Evolutionary conservation across 2,888 invertebrate species (phyloP).

Genomic region (Chouioia cunea): DNA sequence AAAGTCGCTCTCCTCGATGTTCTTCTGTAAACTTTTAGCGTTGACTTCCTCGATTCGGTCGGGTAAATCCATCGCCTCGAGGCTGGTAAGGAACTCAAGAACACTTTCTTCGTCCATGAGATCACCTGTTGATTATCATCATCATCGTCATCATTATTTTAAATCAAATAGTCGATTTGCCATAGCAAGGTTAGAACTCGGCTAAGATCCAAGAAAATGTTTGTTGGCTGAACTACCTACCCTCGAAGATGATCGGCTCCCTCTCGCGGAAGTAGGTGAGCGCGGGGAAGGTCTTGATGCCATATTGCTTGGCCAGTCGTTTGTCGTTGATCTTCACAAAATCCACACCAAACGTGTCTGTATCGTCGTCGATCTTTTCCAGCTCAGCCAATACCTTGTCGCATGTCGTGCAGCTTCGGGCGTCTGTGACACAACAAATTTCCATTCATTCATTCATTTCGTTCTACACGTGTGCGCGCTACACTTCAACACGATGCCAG

Average conservation of each 20-base stretch:
- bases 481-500: too few species aligned
- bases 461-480: too few species aligned
- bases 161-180: too few species aligned
- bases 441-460: neutral
- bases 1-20: conserved; percentile 91
- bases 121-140: conserved; percentile 75
- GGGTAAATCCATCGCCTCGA: conserved; percentile 94
- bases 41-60: conserved; percentile 97
- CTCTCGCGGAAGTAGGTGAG: conserved; percentile 97
- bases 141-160: conserved; percentile 44
- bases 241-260: conserved; percentile 96
- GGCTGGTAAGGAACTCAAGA: conserved; percentile 91
- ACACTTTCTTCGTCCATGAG: conserved; percentile 95
- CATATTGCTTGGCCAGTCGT: conserved; percentile 95
- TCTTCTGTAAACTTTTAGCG: conserved; percentile 88
- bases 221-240: conserved; percentile 67
- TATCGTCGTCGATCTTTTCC: conserved; percentile 96
- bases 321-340: conserved; percentile 97
- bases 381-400: conserved; percentile 91
- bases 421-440: conserved; percentile 73
- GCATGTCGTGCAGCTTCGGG: conserved; percentile 91
- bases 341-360: conserved; percentile 93
- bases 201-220: too few species aligned
- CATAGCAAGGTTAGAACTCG: too few species aligned
- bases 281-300: conserved; percentile 95